Conservation (phyloP, 2,797 vertebrate genomes). For the Emydoidea blandingii region DNA sequence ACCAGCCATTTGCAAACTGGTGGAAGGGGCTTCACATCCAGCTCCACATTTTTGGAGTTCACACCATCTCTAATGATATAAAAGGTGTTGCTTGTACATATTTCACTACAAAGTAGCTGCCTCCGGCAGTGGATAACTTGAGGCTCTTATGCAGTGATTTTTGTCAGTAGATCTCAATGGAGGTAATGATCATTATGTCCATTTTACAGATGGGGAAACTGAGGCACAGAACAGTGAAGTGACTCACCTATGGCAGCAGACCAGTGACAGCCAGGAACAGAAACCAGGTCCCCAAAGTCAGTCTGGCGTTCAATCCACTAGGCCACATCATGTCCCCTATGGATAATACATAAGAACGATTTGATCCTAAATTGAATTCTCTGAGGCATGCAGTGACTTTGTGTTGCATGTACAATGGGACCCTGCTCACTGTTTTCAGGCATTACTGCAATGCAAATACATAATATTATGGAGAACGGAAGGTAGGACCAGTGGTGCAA, state of each 20-base stretch:
- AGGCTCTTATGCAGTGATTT: neutral
- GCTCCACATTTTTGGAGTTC: neutral
- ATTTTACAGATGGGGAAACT: neutral
- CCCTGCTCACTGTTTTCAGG: neutral
- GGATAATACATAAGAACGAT: fast-evolving
- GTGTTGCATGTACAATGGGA: neutral
- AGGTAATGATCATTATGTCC: neutral
- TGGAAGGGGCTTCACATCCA: neutral
- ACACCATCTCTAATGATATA: fast-evolving
- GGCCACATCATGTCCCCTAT: fast-evolving
- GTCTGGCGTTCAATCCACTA: fast-evolving
- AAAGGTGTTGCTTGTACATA: neutral
- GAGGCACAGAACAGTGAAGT: neutral
- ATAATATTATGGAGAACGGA: neutral
- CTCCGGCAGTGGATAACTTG: neutral
- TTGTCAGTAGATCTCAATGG: neutral
- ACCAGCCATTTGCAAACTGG: neutral
- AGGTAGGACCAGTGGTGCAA: neutral
- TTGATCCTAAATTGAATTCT: fast-evolving
- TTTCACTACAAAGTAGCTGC: neutral
- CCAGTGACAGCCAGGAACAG: neutral
- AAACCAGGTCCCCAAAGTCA: neutral
- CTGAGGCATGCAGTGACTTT: neutral
- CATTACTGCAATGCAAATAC: neutral
- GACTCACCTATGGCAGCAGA: neutral